Conservation (phyloP, 2,888 invertebrate genomes). For the Cremastobaeus sp. region DNA sequence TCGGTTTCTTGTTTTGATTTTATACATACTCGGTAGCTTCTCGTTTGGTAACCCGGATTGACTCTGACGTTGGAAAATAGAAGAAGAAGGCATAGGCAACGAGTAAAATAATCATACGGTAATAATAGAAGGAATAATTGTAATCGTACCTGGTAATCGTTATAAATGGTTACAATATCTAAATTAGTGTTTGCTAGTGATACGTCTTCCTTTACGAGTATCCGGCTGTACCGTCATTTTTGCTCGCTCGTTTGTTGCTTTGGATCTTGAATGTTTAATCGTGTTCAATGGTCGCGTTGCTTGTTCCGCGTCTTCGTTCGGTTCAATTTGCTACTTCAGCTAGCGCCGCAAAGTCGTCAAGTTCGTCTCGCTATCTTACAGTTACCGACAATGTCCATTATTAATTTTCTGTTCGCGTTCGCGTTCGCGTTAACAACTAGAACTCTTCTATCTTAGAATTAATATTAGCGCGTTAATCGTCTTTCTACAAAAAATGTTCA, state of each 20-base stretch:
- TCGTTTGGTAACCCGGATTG: conserved; percentile 29
- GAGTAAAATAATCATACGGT: conserved; percentile 45
- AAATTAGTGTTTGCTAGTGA: conserved; percentile 51
- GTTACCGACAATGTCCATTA: conserved; percentile 59
- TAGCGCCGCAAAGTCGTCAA: conserved; percentile 45
- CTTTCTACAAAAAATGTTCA: conserved; percentile 67
- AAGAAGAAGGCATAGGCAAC: conserved; percentile 30
- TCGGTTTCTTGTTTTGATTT: conserved; percentile 34
- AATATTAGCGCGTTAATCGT: conserved; percentile 65
- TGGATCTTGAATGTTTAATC: conserved; percentile 48
- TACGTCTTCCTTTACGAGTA: conserved; percentile 30
- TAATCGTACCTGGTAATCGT: conserved; percentile 49
- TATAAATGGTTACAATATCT: conserved; percentile 45
- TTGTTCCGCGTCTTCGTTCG: conserved; percentile 56
- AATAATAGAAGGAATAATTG: conserved; percentile 49
- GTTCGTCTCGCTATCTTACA: conserved; percentile 62
- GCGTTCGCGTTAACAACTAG: conserved; percentile 65
- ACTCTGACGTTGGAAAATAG: conserved; percentile 48
- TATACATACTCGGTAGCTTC: neutral
- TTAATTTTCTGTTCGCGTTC: conserved; percentile 62
- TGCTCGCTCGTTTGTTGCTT: neutral
- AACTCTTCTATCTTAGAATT: conserved; percentile 64
- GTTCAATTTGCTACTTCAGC: conserved; percentile 19
- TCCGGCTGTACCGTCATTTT: conserved; percentile 55
- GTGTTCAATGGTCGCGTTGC: conserved; percentile 11